These are phyloP conservation scores for Mantis religiosa DNA, from an alignment of 2,888 invertebrate genomes.

Conservation along the genomic window DNA sequence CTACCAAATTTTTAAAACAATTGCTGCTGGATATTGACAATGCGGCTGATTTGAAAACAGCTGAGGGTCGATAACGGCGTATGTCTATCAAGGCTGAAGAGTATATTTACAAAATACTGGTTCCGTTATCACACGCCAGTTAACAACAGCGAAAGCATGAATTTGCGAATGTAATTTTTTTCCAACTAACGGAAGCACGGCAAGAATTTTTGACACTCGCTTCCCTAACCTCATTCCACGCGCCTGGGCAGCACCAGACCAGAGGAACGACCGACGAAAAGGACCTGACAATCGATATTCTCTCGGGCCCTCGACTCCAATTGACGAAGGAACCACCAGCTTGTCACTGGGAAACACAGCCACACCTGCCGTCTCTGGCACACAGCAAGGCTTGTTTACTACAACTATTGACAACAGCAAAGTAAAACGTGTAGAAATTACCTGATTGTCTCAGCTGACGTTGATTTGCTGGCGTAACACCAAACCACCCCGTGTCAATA, in stretches of 20 bases:
- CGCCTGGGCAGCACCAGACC: background rate
- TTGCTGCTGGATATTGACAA: too few relatives aligned
- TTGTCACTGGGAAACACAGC: background rate
- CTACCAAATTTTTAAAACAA: too few relatives aligned
- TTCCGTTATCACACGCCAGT: too few relatives aligned
- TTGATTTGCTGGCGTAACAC: background rate
- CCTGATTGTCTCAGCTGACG: constrained; percentile 5
- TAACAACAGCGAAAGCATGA: background rate
- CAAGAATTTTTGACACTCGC: background rate
- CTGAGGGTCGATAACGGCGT: too few relatives aligned
- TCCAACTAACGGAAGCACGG: background rate
- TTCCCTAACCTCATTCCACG: background rate
- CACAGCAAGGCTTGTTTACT: background rate
- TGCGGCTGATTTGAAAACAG: too few relatives aligned
- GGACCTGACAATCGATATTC: background rate
- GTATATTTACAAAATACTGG: too few relatives aligned
- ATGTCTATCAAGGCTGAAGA: too few relatives aligned
- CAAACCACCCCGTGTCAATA: constrained; percentile 14
- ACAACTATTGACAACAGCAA: background rate
- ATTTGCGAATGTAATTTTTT: background rate
- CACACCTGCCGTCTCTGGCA: background rate
- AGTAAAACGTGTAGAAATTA: background rate
- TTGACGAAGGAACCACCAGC: background rate
- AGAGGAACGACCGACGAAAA: background rate
- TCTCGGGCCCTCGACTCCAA: background rate